Base-by-base conservation (phyloP, 2,113 vertebrate genomes). In the Gambusia affinis region DNA sequence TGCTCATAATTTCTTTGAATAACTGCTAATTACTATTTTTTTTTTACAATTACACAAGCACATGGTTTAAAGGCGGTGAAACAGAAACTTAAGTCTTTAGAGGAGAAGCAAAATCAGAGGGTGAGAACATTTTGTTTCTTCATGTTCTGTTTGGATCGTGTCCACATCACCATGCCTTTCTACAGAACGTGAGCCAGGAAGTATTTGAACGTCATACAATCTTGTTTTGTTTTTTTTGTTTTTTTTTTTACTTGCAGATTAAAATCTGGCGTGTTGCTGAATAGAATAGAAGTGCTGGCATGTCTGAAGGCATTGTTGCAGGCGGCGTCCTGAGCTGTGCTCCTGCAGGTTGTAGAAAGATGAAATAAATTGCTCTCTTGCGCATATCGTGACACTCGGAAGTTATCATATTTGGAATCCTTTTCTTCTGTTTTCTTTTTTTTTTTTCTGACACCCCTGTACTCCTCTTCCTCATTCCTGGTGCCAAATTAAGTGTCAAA, bases 401-500 rank as follows among this genome's bases (percentile, higher is more conserved):
- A 60, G 51, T 60, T 70, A 12, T 57, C 1, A 12, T 44, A 24
- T 1, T 35, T 47, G 44, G 17, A 54, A 19, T 28, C 29, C 67
- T 37, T 57, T 81, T 82, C 70, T n/a, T 62, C 75, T 84, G 75
- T 87, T 85, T 82, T 35, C 12, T 44, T 47, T 35, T 37, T 44
- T 47, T 73, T 87, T 85, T 84, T 75, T 85, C 63, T 72, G 67
- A 81, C 51, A 44, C 73, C 76, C 73, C 39, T 51, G 37, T 30
- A 27, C 35, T 42, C 81, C 64, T 75, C 60, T 27, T 72, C 71
- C 73, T 85, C 88, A 85, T 90, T 87, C 87, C 89, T 86, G 82
- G 78, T 90, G 87, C 85, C 89, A 89, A 89, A 92, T 90, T 90
- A 92, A 89, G 87, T 92, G 90, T 88, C 89, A 91, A 85, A 84